These are phyloP conservation scores for Anhinga anhinga DNA, from an alignment of 2,113 vertebrate genomes.

Conservation along the genomic window DNA sequence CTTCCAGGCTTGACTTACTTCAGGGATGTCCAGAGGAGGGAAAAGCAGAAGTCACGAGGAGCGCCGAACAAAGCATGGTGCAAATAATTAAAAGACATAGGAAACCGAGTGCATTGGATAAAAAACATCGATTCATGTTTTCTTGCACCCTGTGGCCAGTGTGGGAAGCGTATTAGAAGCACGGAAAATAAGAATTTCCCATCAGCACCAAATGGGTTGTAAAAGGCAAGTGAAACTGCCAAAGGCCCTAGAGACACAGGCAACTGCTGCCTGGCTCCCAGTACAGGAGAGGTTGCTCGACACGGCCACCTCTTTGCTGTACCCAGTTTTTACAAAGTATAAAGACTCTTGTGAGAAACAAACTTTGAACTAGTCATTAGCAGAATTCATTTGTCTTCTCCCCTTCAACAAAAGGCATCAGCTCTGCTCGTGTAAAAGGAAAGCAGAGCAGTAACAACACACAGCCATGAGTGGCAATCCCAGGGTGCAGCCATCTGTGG, in stretches of 20 bases:
- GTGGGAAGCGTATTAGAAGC: not conserved
- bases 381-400: not conserved
- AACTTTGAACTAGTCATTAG: not conserved
- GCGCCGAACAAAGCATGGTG: accelerated
- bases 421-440: not conserved
- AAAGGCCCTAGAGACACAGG: not conserved
- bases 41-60: not conserved
- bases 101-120: not conserved
- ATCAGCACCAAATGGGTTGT: not conserved
- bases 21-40: not conserved
- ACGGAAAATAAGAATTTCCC: not conserved
- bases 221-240: not conserved
- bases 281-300: not conserved
- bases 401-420: not conserved
- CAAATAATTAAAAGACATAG: not conserved
- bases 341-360: not conserved
- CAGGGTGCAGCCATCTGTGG: not conserved
- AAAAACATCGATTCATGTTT: not conserved
- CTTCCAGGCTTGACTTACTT: not conserved
- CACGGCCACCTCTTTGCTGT: not conserved
- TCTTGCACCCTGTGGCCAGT: not conserved
- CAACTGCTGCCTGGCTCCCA: not conserved
- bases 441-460: not conserved
- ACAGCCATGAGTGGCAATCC: not conserved
- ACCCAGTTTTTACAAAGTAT: not conserved